phyloP scores from a whole-genome alignment of 1,140 invertebrate genomes.

The Rhagoletis zephyria region DNA sequence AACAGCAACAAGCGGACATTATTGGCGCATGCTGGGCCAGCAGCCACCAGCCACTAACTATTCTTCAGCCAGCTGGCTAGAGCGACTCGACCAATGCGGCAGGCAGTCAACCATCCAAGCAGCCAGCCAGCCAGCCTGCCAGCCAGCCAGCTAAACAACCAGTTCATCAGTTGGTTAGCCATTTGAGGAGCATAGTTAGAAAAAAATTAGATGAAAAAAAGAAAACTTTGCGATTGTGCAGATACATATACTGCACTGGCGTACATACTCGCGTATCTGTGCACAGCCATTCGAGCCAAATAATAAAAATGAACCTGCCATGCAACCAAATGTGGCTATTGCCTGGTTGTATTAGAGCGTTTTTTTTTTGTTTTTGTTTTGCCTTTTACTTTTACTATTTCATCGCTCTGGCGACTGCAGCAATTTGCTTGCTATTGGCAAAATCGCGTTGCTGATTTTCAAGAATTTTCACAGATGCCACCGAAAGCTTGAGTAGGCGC shows the following conservation, averaged over 20 bases:
- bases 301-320: neutral
- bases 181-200: conserved; percentile 44
- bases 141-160: conserved; percentile 24
- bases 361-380: neutral
- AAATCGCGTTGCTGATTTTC: neutral
- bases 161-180: conserved; percentile 6
- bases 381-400: neutral
- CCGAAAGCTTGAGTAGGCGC: neutral
- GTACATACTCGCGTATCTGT: neutral
- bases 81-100: neutral
- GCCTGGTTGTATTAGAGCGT: too few relatives aligned
- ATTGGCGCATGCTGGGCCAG: conserved; percentile 32
- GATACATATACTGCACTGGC: neutral
- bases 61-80: conserved; percentile 1
- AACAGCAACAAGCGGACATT: neutral
- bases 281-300: neutral
- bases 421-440: neutral
- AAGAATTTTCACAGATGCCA: neutral
- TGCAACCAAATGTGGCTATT: neutral
- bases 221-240: neutral
- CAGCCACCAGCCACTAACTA: conserved; percentile 10
- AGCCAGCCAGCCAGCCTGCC: neutral
- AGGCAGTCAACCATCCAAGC: neutral
- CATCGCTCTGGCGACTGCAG: neutral
- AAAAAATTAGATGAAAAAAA: conserved; percentile 46